Percentiles rank a stretch among this genome's conserved stretches.
phyloP scores from a whole-genome alignment of 2,797 vertebrate genomes.

The Gallinago nigripennis region DNA sequence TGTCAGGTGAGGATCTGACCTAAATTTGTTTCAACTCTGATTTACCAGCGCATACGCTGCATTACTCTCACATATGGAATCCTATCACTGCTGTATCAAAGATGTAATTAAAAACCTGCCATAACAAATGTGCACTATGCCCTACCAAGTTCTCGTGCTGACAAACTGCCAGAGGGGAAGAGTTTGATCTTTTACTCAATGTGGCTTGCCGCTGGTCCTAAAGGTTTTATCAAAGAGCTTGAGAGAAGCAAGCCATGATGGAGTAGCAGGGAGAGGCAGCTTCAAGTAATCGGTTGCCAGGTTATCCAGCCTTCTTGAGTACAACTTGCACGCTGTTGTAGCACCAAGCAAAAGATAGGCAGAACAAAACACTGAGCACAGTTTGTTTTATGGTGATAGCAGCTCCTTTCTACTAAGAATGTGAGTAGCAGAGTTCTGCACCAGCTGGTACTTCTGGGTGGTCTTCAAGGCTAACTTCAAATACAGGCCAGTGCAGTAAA shows the following conservation, averaged over 20 bases:
- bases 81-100: constrained; percentile 44
- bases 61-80: constrained; percentile 44
- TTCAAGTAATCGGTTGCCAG: constrained; percentile 1
- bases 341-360: constrained; percentile 38
- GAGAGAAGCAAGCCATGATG: constrained; percentile 15
- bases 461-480: constrained; percentile 55
- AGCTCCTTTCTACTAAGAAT: constrained; percentile 29
- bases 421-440: constrained; percentile 35
- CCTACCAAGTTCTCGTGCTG: constrained; percentile 32
- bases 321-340: neutral
- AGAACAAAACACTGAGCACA: constrained; percentile 39
- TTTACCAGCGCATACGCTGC: neutral
- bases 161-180: constrained; percentile 50
- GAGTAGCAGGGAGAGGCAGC: constrained; percentile 8
- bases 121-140: constrained; percentile 66
- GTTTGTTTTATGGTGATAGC: constrained; percentile 53
- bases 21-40: constrained; percentile 39
- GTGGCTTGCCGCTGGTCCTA: constrained; percentile 19
- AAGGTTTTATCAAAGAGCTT: constrained; percentile 54
- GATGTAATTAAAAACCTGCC: constrained; percentile 60
- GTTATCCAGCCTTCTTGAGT: neutral
- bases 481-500: neutral
- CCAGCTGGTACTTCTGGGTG: constrained; percentile 64
- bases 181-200: constrained; percentile 48
- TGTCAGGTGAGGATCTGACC: constrained; percentile 58